Conservation (phyloP, 2,797 vertebrate genomes). For the Typhlichthys subterraneus region DNA sequence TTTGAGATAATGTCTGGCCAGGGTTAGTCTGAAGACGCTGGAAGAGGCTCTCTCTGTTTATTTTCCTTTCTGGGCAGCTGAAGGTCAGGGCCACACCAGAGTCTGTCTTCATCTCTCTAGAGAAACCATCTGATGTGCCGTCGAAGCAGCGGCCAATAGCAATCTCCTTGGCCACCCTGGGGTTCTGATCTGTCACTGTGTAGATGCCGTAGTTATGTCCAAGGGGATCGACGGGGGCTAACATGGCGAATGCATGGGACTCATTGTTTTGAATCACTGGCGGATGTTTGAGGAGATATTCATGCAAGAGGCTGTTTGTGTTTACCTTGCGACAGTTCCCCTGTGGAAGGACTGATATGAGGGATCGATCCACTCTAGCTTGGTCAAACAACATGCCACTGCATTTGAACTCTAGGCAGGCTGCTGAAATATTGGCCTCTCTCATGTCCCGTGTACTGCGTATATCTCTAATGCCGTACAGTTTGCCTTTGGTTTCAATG, state of each 20-base stretch:
- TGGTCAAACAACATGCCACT: slow-evolving; percentile 97
- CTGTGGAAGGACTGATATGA: slow-evolving; percentile 88
- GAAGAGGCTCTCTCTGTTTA: slow-evolving; percentile 88
- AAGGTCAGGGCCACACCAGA: slow-evolving; percentile 88
- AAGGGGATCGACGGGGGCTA: slow-evolving; percentile 91
- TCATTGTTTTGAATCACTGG: slow-evolving; percentile 82
- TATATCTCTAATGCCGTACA: slow-evolving; percentile 92
- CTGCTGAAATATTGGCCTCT: slow-evolving; percentile 79
- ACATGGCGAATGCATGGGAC: slow-evolving; percentile 85
- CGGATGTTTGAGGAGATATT: slow-evolving; percentile 90
- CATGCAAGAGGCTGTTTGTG: slow-evolving; percentile 85
- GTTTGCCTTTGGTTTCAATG: slow-evolving; percentile 80
- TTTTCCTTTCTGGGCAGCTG: slow-evolving; percentile 84
- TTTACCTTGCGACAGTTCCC: slow-evolving; percentile 85
- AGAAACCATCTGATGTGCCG: slow-evolving; percentile 95
- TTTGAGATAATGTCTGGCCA: slow-evolving; percentile 81
- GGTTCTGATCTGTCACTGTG: slow-evolving; percentile 96
- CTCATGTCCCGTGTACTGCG: slow-evolving; percentile 88
- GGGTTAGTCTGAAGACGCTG: slow-evolving; percentile 91
- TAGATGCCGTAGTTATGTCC: slow-evolving; percentile 99
- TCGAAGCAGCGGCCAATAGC: slow-evolving; percentile 98
- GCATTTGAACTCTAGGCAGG: slow-evolving; percentile 97
- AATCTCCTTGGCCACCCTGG: slow-evolving; percentile 93
- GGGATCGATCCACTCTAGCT: slow-evolving; percentile 83
- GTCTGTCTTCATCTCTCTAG: slow-evolving; percentile 90